Conservation (phyloP, 1,140 invertebrate species). For the Cryptotermes secundus region DNA sequence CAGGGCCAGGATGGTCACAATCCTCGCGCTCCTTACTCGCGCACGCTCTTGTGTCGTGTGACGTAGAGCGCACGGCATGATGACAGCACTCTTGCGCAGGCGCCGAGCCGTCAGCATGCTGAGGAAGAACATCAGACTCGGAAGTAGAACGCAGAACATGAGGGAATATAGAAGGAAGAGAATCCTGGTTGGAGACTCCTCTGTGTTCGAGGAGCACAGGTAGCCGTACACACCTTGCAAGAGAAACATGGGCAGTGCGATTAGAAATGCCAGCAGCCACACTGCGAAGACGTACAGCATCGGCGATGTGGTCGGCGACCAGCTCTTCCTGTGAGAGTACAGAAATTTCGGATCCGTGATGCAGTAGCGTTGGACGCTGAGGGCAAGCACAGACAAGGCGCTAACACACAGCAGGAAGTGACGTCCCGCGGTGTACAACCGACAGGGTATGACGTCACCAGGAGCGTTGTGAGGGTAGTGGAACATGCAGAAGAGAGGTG, state of each 20-base stretch:
- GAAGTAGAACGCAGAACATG: background rate
- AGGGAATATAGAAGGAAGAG: background rate
- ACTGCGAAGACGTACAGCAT: background rate
- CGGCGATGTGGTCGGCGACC: no score
- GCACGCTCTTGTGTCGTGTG: background rate
- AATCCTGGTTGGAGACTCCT: background rate
- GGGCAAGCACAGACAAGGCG: background rate
- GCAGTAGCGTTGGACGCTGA: background rate
- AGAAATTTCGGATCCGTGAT: background rate
- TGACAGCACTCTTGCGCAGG: background rate
- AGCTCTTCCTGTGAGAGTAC: no score
- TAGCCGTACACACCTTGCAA: background rate
- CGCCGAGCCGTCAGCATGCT: background rate
- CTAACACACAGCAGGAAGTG: background rate
- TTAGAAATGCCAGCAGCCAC: background rate
- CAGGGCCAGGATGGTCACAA: background rate
- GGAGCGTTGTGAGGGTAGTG: background rate
- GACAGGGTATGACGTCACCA: background rate
- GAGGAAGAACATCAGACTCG: background rate
- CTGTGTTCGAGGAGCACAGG: background rate
- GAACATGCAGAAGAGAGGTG: background rate
- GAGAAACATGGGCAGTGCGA: background rate
- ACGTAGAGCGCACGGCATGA: background rate
- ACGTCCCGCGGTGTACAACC: background rate
- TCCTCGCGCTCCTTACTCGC: background rate